These are phyloP conservation scores for Taeniopygia guttata DNA, from an alignment of 2,797 vertebrate genomes.

Conservation along the genomic window DNA sequence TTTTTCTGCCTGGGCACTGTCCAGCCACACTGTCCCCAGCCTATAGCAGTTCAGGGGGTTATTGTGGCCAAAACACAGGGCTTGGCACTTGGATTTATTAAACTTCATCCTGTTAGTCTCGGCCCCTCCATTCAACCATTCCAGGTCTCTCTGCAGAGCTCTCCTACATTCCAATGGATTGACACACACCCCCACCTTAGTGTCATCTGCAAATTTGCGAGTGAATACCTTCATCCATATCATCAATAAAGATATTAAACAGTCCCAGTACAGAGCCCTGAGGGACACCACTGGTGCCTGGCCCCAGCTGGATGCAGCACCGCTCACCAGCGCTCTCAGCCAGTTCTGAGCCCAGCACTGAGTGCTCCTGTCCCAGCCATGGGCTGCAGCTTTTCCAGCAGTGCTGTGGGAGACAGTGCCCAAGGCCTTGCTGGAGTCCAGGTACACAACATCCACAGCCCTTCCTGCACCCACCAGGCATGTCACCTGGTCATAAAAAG, in stretches of 20 bases:
- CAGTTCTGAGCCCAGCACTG: background rate
- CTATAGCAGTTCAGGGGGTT: background rate
- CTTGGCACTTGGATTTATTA: accelerated
- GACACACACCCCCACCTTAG: no score
- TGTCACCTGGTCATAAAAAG: background rate
- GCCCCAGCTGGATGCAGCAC: background rate
- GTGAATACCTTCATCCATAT: background rate
- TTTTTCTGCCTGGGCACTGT: no score
- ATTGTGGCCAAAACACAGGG: background rate
- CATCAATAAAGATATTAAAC: background rate
- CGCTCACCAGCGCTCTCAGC: background rate
- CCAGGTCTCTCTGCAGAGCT: background rate
- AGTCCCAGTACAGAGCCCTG: background rate
- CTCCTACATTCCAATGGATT: no score
- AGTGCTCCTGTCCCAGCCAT: background rate
- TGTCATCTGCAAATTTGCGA: background rate
- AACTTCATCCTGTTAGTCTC: background rate
- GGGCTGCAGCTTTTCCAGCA: background rate
- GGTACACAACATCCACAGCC: background rate
- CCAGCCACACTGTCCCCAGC: background rate
- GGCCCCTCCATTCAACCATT: background rate
- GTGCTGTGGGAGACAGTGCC: background rate
- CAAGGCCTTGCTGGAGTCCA: background rate
- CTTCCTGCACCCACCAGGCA: accelerated
- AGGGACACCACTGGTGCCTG: background rate